Conservation (phyloP, 2,888 invertebrate genomes). For the Cephus runcator region DNA sequence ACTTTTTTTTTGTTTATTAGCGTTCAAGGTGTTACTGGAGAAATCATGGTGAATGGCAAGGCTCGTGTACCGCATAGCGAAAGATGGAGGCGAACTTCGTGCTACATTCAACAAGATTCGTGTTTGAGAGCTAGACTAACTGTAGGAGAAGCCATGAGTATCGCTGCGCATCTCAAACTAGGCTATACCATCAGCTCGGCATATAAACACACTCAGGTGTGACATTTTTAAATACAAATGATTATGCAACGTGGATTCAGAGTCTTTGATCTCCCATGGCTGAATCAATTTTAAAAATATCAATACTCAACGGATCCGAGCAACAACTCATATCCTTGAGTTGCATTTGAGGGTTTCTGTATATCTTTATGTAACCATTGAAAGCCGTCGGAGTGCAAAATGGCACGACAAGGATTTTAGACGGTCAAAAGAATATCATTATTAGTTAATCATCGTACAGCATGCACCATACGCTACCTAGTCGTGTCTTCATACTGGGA, state of each 20-base stretch:
- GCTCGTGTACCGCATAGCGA: slow-evolving; percentile 71
- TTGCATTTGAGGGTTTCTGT: background rate
- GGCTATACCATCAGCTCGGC: slow-evolving; percentile 76
- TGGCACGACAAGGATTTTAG: background rate
- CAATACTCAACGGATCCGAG: background rate
- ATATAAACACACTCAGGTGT: slow-evolving; percentile 78
- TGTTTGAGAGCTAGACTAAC: slow-evolving; percentile 80
- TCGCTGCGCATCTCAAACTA: slow-evolving; percentile 85
- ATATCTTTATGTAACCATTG: background rate
- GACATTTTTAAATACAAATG: slow-evolving; percentile 20
- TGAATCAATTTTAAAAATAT: background rate
- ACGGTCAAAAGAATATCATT: background rate
- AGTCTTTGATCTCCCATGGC: background rate
- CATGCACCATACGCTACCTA: background rate
- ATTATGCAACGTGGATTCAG: background rate
- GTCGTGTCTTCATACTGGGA: background rate
- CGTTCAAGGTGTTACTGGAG: slow-evolving; percentile 77
- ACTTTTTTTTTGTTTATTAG: slow-evolving; percentile 58
- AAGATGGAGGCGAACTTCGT: slow-evolving; percentile 78
- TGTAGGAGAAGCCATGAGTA: slow-evolving; percentile 83
- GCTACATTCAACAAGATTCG: slow-evolving; percentile 89
- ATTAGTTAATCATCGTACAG: background rate
- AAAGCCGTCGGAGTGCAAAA: background rate
- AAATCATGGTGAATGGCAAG: slow-evolving; percentile 78
- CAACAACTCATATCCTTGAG: background rate